Percentiles rank a stretch among this genome's conserved stretches.
Evolutionary conservation across 2,888 invertebrate species (phyloP).

Genomic region (Fragum whitleyi): DNA sequence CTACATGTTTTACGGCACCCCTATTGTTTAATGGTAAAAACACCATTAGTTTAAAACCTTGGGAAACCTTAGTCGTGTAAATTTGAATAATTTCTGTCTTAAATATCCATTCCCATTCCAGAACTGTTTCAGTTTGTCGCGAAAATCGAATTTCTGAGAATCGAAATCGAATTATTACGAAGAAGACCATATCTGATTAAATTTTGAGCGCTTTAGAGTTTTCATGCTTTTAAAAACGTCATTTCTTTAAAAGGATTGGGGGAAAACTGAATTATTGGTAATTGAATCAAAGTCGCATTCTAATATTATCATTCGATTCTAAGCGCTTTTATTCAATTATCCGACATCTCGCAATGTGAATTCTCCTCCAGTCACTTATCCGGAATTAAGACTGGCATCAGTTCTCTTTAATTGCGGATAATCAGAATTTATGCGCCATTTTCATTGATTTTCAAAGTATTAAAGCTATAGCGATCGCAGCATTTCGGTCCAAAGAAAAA

Average conservation of each 20-base stretch:
- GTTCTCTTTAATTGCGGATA: constrained; percentile 57
- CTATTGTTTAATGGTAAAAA: constrained; percentile 28
- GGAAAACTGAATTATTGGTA: constrained; percentile 51
- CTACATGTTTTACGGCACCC: constrained; percentile 3
- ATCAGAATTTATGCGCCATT: constrained; percentile 59
- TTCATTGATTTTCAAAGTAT: constrained; percentile 42
- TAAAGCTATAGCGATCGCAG: constrained; percentile 10
- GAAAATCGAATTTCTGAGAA: constrained; percentile 29
- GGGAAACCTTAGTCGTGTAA: constrained; percentile 10
- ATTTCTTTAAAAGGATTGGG: constrained; percentile 65
- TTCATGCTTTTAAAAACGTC: constrained; percentile 68
- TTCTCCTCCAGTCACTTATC: constrained; percentile 55
- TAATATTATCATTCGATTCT: constrained; percentile 64
- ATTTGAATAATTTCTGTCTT: constrained; percentile 34
- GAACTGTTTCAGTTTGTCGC: constrained; percentile 53
- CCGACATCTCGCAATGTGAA: constrained; percentile 40
- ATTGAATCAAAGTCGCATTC: constrained; percentile 61
- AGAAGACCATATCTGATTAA: constrained; percentile 59
- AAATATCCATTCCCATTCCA: constrained; percentile 45
- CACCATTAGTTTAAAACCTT: constrained; percentile 39
- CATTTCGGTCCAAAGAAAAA: constrained; percentile 35
- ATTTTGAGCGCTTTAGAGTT: constrained; percentile 66
- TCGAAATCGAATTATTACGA: constrained; percentile 35
- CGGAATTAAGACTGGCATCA: constrained; percentile 49
- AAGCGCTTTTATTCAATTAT: constrained; percentile 61